Base-by-base conservation (phyloP, 2,797 vertebrate genomes). In the Zalophus californianus region DNA sequence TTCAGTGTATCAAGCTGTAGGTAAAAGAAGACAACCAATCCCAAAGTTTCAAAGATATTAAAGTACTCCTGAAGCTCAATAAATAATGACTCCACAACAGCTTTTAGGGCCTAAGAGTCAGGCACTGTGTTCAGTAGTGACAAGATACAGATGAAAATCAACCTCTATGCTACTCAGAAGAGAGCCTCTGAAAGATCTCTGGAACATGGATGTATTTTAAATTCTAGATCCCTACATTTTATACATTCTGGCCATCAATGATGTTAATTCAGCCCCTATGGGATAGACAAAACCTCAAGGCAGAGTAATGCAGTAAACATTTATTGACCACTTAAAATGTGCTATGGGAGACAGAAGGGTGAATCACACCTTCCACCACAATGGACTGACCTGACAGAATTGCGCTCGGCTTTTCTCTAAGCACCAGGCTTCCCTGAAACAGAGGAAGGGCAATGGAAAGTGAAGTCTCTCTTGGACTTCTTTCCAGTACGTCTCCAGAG, bases 21-120 rank as follows among this genome's bases (percentile, higher is more conserved):
- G 78, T 92, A 78, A 96, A 97, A 97, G 56, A 90, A 94, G 64
- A 73, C 60, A 95, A 97, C 93, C 75, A 90, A 93, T 64, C 56
- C n/a, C 58, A 91, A 41, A 77, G 58, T 94, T 72, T 90, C n/a
- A 82, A 66, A 93, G 86, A 94, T 94, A 92, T 96, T 82, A 89
- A 91, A 97, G 52, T 86, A 18, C 41, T 87, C 52, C 32, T 62
- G 41, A 79, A 89, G 83, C 94, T 93, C 96, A 91, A 83, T 86
- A 38, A 62, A 83, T 41, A 94, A 96, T 96, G 77, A 97, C 86
- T 90, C 27, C 23, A 38, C 29, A 72, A 23, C 32, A 85, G 48
- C 18, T 75, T 82, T 90, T 38, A 80, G 58, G 11, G 79, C 90
- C 79, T 75, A 11, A 75, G 68, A 82, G 27, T 35, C 48, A 79